Evolutionary conservation across 2,888 invertebrate species (phyloP), one percentile per base, ranked within the genome.

Genomic region (Caenorhabditis sp.): DNA sequence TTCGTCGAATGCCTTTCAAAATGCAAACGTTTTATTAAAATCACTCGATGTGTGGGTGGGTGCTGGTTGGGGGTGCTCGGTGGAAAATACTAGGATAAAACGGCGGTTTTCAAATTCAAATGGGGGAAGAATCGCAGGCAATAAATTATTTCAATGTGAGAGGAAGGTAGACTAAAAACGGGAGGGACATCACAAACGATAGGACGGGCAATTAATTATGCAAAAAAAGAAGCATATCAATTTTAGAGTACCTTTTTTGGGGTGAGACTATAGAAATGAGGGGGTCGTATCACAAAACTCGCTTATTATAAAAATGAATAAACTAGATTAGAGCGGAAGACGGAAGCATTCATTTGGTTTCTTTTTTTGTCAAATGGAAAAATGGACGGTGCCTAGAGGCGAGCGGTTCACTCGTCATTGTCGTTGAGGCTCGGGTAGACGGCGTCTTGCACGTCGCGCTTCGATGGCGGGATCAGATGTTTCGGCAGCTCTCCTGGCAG

Each of bases 391-490:
- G 50, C 41, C 43, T 48, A 53, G 24, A 13, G 17, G 4, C n/a
- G n/a, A n/a, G n/a, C n/a, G n/a, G n/a, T n/a, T 37, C 56, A 68
- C 48, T 75, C 75, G 50, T 75, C 75, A 39, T 75, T 63, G 27
- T 81, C 83, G 37, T 80, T 80, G 37, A 81, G 80, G 11, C 74
- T 71, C 41, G 84, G 83, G 59, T 83, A 84, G 30, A 84, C 81
- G 30, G 81, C 58, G 17, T 84, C 84, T 53, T 77, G 63, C 20
- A 45, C 53, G n/a, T 76, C 76, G n/a, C 83, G 63, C 62, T 88
- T 88, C 39, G 85, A 84, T n/a, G 88, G 88, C 27, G 88, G 88
- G 17, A 88, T 80, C 68, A 88, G 74, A 65, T 88, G 88, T 32
- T 79, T 82, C 22, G 88, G 88, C 46, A 88, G 72, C 9, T 88